Base-by-base conservation (phyloP, 2,888 invertebrate species). In the Himalopsyche anomala region DNA sequence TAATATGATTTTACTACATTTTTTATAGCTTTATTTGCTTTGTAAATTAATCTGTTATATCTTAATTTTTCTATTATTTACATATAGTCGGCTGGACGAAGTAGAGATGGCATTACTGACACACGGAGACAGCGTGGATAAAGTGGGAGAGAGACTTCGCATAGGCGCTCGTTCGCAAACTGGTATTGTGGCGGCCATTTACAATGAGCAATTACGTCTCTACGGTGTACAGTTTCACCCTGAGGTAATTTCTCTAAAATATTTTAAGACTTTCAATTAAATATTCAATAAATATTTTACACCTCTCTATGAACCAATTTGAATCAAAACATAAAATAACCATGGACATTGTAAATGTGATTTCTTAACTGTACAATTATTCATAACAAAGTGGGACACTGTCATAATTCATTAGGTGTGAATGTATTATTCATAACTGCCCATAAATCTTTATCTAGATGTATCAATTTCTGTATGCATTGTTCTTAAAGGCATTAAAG, bases 221-320 rank as follows among this genome's bases (percentile, higher is more conserved):
- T 99, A 98, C 91, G 99, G 99, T 45, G 97, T 99, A 88, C 99
- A 99, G 93, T 99, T 99, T 92, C 99, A 99, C 92, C 99, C 99
- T 0, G 99, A 99, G 94, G 98, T 96, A 89, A 90, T 88, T 87
- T 62, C 2, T 9, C 56, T 19, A 0, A 4, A 8, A 51, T 0
- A 15, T 15, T 15, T 15, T 51, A 1, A 51, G 15, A 3, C 8
- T 51, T 42, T 6, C 8, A 42, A 28, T 42, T 5, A 42, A 5
- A 6, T 42, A 6, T 42, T 42, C 2, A 42, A 42, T 42, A 6
- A 42, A 42, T 42, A 0, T 42, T 42, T 42, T 0, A 28, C 28
- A 28, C 28, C 28, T 28, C 2, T 28, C 28, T 2, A 28, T 28
- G 28, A 28, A 28, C 0, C 28, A 28, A 28, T 28, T 28, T 28